Evolutionary conservation across 2,797 vertebrate species (phyloP), one percentile per base, ranked within the genome.

Genomic region (Phataginus tetradactyla): DNA sequence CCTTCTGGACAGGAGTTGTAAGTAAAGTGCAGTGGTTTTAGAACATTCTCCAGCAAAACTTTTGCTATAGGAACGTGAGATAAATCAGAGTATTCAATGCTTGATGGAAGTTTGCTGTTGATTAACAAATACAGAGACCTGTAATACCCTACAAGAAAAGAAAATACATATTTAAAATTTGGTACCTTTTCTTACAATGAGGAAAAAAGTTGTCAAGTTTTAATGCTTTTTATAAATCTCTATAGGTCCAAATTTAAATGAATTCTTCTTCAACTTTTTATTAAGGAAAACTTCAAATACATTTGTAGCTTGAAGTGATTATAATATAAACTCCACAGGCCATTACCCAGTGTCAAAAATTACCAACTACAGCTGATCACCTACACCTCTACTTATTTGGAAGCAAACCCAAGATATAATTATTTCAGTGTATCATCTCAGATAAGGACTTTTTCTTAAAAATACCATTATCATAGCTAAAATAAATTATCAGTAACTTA

Each of bases 1-100:
- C 99, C 99, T 97, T 98, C 99, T 98, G 99, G 99, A 98, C 99
- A 99, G 98, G 99, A 99, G 98, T 98, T 99, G 98, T 99, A 99
- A 7, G 98, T 99, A 99, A 99, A 99, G 99, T 99, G 99, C 99
- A 99, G 99, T 96, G 99, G 99, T 98, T 99, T 99, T 97, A 99
- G 98, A 97, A 99, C 99, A 99, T 99, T 99, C 98, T 99, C 99
- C 98, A 99, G 98, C 98, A 99, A 98, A 98, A 99, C 99, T 99
- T 99, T 99, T 98, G 99, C 99, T 97, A 99, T 98, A 94, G 99
- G 99, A 97, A 99, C 98, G 98, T 99, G 99, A 94, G 99, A 99
- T 95, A 99, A 98, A 81, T 99, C 99, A n/a, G 99, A 99, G 98
- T 99, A 99, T 95, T 99, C 99, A 98, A 99, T 98, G 99, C 99